phyloP scores from a whole-genome alignment of 2,888 invertebrate species.

The Papilio protenor region DNA sequence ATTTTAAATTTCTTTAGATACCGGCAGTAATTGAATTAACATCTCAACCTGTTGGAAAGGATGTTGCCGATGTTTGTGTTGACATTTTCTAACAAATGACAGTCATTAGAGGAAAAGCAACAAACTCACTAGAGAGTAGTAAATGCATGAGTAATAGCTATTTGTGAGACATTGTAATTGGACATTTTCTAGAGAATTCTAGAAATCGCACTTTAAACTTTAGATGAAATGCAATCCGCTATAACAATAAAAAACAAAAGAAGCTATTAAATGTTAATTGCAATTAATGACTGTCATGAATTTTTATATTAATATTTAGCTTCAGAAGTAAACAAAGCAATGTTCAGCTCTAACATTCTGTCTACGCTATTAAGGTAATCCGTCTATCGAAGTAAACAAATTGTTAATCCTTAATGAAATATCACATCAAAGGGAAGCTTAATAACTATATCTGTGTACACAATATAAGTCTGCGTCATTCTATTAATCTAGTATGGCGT shows the following conservation, averaged over 20 bases:
- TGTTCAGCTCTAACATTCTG: background rate
- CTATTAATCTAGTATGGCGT: constrained; percentile 56
- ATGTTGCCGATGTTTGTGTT: constrained; percentile 11
- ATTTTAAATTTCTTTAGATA: constrained; percentile 28
- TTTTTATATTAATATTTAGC: background rate
- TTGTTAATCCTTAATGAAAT: constrained; percentile 31
- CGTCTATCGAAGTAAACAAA: constrained; percentile 20
- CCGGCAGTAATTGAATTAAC: constrained; percentile 16
- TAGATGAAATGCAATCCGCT: background rate
- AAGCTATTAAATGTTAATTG: background rate
- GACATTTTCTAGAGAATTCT: too few species aligned
- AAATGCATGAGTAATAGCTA: background rate
- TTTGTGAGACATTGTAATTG: background rate
- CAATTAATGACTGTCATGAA: background rate
- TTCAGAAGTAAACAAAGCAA: background rate
- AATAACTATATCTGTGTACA: constrained; percentile 46
- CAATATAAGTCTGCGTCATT: constrained; percentile 35
- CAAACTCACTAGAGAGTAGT: background rate
- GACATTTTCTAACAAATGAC: constrained; percentile 29
- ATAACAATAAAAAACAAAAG: background rate
- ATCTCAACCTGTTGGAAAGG: constrained; percentile 25
- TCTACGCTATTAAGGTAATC: background rate
- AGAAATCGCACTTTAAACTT: background rate
- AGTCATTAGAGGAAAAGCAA: constrained; percentile 22
- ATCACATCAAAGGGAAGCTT: constrained; percentile 45